Conservation (phyloP, 37 sponge, comb jelly and placozoan species). For the Eunapius fragilis region DNA sequence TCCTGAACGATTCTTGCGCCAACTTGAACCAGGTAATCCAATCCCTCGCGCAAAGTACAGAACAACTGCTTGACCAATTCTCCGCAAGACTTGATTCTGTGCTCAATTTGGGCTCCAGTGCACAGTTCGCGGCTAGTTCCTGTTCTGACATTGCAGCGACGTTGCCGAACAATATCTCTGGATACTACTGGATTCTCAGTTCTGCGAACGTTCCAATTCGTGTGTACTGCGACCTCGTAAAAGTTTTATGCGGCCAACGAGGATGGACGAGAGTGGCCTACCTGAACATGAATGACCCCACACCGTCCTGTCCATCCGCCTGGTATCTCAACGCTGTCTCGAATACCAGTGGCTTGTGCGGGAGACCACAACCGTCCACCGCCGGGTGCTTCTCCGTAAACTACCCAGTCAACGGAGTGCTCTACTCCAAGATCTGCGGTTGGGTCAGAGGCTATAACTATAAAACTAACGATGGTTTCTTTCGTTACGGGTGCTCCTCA, state of each 20-base stretch:
- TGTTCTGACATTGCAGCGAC: not conserved
- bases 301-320: slow-evolving; percentile 23
- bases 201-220: not conserved
- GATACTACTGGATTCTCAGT: not conserved
- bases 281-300: slow-evolving; percentile 23
- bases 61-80: not conserved
- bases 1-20: not conserved
- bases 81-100: not conserved
- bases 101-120: not conserved
- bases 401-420: not conserved
- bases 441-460: slow-evolving; percentile 47
- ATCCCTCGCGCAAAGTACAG: not conserved
- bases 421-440: slow-evolving; percentile 60
- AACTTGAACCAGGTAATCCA: not conserved
- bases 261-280: slow-evolving; percentile 46
- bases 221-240: slow-evolving; percentile 1
- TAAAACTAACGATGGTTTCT: slow-evolving; percentile 19
- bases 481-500: not conserved
- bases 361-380: not conserved
- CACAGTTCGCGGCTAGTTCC: not conserved
- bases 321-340: not conserved
- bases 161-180: not conserved
- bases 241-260: not conserved
- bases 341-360: slow-evolving; percentile 9
- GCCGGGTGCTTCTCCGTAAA: slow-evolving; percentile 27